Conservation (phyloP, 2,797 vertebrate species). For the Myotis findleyi region DNA sequence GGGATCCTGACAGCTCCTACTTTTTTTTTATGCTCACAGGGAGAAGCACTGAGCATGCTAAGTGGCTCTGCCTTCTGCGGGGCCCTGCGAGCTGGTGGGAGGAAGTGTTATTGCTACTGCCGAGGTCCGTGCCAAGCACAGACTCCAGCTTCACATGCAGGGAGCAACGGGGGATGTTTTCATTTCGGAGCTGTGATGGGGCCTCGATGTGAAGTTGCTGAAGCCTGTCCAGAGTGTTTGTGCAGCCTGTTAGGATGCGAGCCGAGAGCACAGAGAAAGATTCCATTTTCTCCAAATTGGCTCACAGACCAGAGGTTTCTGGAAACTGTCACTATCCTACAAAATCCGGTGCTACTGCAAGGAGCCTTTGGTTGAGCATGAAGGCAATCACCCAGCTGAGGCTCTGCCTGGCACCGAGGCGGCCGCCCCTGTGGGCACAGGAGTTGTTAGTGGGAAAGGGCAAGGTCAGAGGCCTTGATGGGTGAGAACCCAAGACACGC, state of each 20-base stretch:
- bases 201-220: conserved; percentile 50
- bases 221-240: conserved; percentile 63
- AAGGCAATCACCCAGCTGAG: background rate
- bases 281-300: conserved; percentile 69
- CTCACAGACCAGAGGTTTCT: conserved; percentile 43
- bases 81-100: background rate
- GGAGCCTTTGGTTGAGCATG: conserved; percentile 23
- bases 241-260: conserved; percentile 49
- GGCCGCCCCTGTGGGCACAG: background rate
- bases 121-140: conserved; percentile 3
- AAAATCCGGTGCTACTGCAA: background rate
- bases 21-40: background rate
- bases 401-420: background rate
- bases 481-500: background rate
- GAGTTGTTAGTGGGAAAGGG: background rate
- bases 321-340: conserved; percentile 60
- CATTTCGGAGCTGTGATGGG: conserved; percentile 28
- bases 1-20: background rate
- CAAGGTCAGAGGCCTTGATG: no score
- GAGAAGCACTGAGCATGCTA: background rate
- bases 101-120: background rate
- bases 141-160: background rate
- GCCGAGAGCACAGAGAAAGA: conserved; percentile 58
- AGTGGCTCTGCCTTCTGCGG: background rate
- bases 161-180: conserved; percentile 50